Evolutionary conservation across 2,797 vertebrate genomes (phyloP).

Genomic region (Anabas testudineus): DNA sequence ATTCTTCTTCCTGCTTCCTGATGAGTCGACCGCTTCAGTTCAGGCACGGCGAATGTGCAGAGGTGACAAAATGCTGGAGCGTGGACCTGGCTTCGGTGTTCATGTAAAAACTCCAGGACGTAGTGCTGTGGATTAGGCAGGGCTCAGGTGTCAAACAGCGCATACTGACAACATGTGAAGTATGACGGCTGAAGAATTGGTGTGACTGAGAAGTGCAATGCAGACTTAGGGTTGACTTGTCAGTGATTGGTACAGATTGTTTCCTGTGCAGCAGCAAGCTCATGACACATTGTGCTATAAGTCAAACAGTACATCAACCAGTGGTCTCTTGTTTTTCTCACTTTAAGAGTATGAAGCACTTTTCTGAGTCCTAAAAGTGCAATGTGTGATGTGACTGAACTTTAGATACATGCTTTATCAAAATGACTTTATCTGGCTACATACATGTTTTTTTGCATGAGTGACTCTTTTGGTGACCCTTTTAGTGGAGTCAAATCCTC

Average conservation of each 20-base stretch:
- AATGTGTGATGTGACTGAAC: constrained; percentile 8
- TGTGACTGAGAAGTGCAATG: constrained; percentile 8
- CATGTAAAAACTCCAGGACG: constrained; percentile 19
- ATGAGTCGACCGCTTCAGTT: constrained; percentile 22
- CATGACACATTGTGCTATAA: constrained; percentile 39
- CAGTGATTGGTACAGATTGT: constrained; percentile 40
- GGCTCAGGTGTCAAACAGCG: constrained; percentile 33
- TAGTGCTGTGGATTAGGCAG: constrained; percentile 28
- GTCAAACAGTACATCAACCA: constrained; percentile 59
- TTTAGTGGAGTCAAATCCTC: too few species aligned
- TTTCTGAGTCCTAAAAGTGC: constrained; percentile 16
- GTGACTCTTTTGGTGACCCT: too few species aligned
- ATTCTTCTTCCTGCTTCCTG: constrained; percentile 50
- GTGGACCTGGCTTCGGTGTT: constrained; percentile 13
- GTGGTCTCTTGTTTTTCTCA: constrained; percentile 48
- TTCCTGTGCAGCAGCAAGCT: constrained; percentile 45
- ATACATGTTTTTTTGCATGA: too few species aligned
- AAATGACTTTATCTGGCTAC: too few species aligned
- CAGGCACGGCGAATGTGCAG: constrained; percentile 49
- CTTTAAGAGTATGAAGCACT: constrained; percentile 38
- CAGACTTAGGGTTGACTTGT: constrained; percentile 25
- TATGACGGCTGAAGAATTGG: constrained; percentile 12
- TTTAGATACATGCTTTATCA: too few species aligned
- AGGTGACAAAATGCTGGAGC: constrained; percentile 52
- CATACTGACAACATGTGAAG: constrained; percentile 30